Base-by-base conservation (phyloP, 2,888 invertebrate species). In the Caenorhabditis sp. region DNA sequence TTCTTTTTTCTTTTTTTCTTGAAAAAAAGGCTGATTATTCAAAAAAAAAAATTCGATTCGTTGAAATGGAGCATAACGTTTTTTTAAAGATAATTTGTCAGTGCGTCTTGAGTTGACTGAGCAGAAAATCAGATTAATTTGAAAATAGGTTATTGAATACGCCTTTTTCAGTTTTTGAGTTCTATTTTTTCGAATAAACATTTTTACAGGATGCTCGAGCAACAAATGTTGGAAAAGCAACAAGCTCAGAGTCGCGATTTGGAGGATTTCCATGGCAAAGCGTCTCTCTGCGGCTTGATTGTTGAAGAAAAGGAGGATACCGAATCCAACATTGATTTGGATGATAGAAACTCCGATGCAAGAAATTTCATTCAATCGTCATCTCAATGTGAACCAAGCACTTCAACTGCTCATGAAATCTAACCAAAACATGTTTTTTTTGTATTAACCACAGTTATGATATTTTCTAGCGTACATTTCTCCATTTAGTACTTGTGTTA, bases 281-380 rank as follows among this genome's bases (percentile, higher is more conserved):
- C 67, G 1, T 74, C 73, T 1, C 23, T 69, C 14, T 74, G 69
- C 20, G 58, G 61, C 8, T 64, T 63, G 5, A 69, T 74, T 5
- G 38, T 54, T 10, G 73, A 74, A 58, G 73, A 74, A 20, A 73
- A 57, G 14, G 73, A 73, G 21, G 69, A 63, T n/a, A 59, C 27
- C 26, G 59, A 63, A 5, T 59, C 66, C 1, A 68, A 68, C 23
- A 61, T 53, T 1, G 72, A 72, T 12, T 65, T 36, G 3, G 58
- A 58, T 10, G 58, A 58, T 4, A 31, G 21, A n/a, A 38, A 20
- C 5, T 58, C 58, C 7, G 56, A 56, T 17, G 26, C 56, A 1
- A 25, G 8, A 53, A 53, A 17, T 8, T 3, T n/a, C 25, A 23
- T 21, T 20, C 23, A 21, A 53, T 21, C 53, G 8, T 53, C 53